Percentiles rank a stretch among this genome's conserved stretches.
These are phyloP conservation scores for Xestia c-nigrum DNA, from an alignment of 2,888 invertebrate genomes.

Conservation along the genomic window DNA sequence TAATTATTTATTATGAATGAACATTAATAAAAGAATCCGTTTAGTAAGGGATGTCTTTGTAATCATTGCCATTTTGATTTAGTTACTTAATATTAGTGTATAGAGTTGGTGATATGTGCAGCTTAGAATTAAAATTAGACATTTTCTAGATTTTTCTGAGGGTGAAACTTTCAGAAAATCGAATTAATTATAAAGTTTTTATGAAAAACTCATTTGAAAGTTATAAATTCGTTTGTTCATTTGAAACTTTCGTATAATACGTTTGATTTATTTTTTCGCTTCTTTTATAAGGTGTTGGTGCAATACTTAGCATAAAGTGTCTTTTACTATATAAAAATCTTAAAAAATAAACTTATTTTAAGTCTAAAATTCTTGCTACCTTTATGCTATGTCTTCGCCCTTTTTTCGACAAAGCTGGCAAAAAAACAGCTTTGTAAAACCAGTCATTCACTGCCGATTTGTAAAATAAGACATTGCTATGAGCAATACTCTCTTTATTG, in stretches of 20 bases:
- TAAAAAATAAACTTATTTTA: conserved; percentile 21
- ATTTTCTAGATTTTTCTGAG: conserved; percentile 64
- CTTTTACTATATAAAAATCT: conserved; percentile 36
- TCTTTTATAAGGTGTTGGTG: conserved; percentile 72
- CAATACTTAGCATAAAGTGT: conserved; percentile 81
- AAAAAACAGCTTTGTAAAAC: conserved; percentile 74
- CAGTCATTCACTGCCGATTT: conserved; percentile 87
- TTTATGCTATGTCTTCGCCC: conserved; percentile 75
- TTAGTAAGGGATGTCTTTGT: conserved; percentile 67
- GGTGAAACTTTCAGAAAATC: conserved; percentile 78
- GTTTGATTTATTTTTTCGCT: conserved; percentile 57
- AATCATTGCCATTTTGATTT: conserved; percentile 85
- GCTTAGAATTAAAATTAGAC: conserved; percentile 68
- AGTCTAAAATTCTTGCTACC: conserved; percentile 53
- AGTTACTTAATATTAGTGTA: conserved; percentile 75
- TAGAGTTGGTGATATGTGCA: conserved; percentile 71
- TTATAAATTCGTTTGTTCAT: conserved; percentile 53
- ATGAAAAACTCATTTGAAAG: conserved; percentile 69
- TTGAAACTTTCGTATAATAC: conserved; percentile 50
- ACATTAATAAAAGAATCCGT: conserved; percentile 53
- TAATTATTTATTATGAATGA: conserved; percentile 61
- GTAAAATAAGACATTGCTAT: conserved; percentile 80
- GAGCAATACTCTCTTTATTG: conserved; percentile 80
- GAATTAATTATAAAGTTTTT: conserved; percentile 66
- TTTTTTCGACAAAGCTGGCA: conserved; percentile 67